Percentiles rank a stretch among this genome's conserved stretches.
Conservation (phyloP, 2,113 vertebrate genomes). For the Chamaetylas fuelleborni region DNA sequence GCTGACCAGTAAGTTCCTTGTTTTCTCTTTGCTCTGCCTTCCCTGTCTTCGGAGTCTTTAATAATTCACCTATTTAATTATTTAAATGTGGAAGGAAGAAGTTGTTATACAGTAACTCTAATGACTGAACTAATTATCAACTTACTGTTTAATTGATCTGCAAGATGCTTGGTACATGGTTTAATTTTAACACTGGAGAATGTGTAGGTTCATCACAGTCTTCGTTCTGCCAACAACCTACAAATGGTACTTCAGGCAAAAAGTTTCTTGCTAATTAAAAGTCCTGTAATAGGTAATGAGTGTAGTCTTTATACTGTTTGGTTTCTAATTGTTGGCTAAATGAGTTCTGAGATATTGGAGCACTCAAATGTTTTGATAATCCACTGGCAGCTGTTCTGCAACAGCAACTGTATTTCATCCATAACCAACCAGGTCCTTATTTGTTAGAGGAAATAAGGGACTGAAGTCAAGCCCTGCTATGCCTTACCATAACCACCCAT, state of each 20-base stretch:
- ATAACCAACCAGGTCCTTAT: background rate
- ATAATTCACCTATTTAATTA: background rate
- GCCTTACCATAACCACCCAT: background rate
- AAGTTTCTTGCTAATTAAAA: background rate
- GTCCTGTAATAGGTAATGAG: background rate
- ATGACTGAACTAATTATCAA: background rate
- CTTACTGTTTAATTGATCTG: background rate
- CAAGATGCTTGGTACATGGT: fast-evolving
- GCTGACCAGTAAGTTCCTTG: background rate
- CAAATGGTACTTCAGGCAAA: background rate
- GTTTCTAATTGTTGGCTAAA: background rate
- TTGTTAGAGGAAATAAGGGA: background rate
- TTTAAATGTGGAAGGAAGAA: background rate
- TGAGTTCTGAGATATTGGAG: background rate
- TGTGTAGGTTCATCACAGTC: background rate
- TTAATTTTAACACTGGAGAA: background rate
- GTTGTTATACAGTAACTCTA: background rate
- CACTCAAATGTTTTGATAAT: background rate
- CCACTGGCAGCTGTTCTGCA: background rate
- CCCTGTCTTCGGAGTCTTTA: background rate
- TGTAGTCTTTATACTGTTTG: background rate
- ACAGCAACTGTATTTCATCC: background rate
- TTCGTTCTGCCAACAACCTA: background rate
- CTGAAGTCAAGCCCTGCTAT: background rate
- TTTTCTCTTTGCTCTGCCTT: background rate